Base-by-base conservation (phyloP, 1,140 invertebrate species). In the Bombus sibiricus region DNA sequence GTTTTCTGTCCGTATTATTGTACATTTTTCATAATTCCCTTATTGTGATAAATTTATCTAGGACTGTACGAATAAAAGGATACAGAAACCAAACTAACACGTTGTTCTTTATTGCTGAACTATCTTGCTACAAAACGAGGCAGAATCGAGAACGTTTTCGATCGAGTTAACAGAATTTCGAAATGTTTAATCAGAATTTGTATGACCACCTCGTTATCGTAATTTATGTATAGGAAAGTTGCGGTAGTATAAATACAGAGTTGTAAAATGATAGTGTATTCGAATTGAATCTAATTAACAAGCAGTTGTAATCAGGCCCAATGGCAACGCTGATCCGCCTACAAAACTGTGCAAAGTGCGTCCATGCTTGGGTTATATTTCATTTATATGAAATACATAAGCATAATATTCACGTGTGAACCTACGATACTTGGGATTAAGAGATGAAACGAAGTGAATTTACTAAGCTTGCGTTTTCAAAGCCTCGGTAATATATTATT, bases 11-110 rank as follows among this genome's bases (percentile, higher is more conserved):
- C 76, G 79, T 69, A 47, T 78, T 84, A 71, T 81, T 83, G 75
- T 85, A 86, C 59, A 87, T 78, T 90, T 81, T 78, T 88, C 76
- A 83, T 82, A 76, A 84, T 87, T 87, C 79, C 86, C 86, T 90
- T 81, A 90, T 90, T 90, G 89, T 90, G 89, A 90, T 90, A 90
- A 88, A 87, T 88, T 77, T 86, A 90, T 71, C 71, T 90, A 87
- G 82, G 66, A 69, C 64, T 89, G 83, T 90, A 90, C 71, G 86
- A 90, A 90, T 90, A 90, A 90, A 77, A 62, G n/a, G 53, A 90
- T 62, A 43, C 69, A 80, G 86, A 90, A 89, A 90, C 57, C 28
- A 69, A 79, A 82, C 32, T 12, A 9, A 15, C 25, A 3, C 22
- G 47, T 53, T 87, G 69, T 79, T 34, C 47, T 78, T 78, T 39